A percentile compares a stretch with the other conserved stretches of the same genome.
Evolutionary conservation across 2,113 vertebrate genomes (phyloP).

Genomic region (Psammodynastes pulverulentus): DNA sequence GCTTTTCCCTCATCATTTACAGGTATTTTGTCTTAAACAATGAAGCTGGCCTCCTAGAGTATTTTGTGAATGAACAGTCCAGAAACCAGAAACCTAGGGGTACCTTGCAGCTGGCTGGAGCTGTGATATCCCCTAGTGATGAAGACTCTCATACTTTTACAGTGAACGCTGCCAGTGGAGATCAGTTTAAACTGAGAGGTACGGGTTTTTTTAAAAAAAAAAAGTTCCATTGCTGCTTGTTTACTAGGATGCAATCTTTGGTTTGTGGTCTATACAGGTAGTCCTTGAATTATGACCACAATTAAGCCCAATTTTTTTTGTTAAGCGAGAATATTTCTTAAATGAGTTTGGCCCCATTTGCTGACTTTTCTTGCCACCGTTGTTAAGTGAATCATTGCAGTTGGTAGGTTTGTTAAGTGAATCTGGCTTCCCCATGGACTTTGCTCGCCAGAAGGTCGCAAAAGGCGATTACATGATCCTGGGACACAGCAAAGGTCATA

Average conservation of each 20-base stretch:
- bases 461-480: too few relatives aligned
- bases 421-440: too few relatives aligned
- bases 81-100: constrained; percentile 91
- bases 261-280: not conserved
- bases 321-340: too few relatives aligned
- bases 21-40: constrained; percentile 98
- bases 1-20: constrained; percentile 29
- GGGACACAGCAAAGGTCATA: too few relatives aligned
- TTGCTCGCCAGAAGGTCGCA: too few relatives aligned
- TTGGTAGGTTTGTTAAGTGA: too few relatives aligned
- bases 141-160: constrained; percentile 98
- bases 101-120: constrained; percentile 89
- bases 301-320: too few relatives aligned
- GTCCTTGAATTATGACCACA: too few relatives aligned
- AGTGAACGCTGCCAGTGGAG: constrained; percentile 94
- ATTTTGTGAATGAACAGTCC: constrained; percentile 96
- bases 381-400: too few relatives aligned
- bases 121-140: constrained; percentile 97
- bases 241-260: constrained; percentile 46
- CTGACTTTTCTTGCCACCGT: too few relatives aligned
- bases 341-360: too few relatives aligned
- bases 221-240: constrained; percentile 1
- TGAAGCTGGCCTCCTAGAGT: constrained; percentile 92
- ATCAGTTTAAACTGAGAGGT: constrained; percentile 98
- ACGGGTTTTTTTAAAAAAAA: constrained; percentile 9